Evolutionary conservation across 2,888 invertebrate species (phyloP).

Genomic region (Diaphora mendica): DNA sequence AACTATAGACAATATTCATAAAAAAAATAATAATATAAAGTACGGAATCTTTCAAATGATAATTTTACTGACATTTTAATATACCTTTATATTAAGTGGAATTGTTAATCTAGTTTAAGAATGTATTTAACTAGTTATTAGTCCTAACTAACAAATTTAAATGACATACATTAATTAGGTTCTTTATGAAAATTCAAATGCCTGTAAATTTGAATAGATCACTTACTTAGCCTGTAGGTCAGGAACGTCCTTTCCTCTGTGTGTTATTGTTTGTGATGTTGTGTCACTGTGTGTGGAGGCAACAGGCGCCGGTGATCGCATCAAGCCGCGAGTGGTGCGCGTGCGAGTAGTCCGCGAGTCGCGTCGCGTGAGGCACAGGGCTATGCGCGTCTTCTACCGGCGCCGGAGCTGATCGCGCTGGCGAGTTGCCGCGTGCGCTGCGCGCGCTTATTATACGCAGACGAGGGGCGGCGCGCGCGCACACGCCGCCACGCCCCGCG

Average conservation of each 20-base stretch:
- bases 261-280: conserved; percentile 8
- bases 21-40: no score
- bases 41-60: no score
- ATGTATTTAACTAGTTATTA: background rate
- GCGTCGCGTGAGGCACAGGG: conserved; percentile 35
- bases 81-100: background rate
- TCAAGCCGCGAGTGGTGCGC: conserved; percentile 39
- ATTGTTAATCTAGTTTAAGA: background rate
- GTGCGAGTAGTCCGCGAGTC: conserved; percentile 34
- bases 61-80: background rate
- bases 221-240: conserved; percentile 17
- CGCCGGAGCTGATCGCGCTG: conserved; percentile 63
- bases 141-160: background rate
- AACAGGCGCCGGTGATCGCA: conserved; percentile 47
- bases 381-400: conserved; percentile 60
- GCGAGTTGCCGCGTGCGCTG: conserved; percentile 58
- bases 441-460: conserved; percentile 68
- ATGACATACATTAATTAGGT: background rate
- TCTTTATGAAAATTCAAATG: background rate
- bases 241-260: conserved; percentile 5
- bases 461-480: conserved; percentile 75
- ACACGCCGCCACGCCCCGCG: conserved; percentile 71
- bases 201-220: background rate
- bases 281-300: conserved; percentile 12
- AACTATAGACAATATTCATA: background rate